phyloP scores from a whole-genome alignment of 2,113 vertebrate genomes.

The Rana temporaria region DNA sequence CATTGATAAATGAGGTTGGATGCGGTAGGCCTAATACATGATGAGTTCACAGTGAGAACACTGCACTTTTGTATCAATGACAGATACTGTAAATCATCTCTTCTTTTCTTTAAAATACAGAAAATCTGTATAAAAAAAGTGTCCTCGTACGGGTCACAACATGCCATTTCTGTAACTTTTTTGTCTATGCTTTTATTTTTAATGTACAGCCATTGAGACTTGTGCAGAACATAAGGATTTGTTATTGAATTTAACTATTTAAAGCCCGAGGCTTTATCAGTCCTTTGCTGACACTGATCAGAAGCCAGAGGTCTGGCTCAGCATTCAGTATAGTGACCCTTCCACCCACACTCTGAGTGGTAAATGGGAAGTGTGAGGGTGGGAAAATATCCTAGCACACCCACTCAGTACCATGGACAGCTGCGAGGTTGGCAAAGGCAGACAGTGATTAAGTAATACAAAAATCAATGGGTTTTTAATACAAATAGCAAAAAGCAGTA shows the following conservation, averaged over 20 bases:
- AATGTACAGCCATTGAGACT: too few species aligned
- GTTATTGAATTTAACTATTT: background rate
- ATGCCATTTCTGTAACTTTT: too few species aligned
- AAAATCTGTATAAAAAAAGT: too few species aligned
- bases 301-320: conserved; percentile 1
- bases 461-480: background rate
- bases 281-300: background rate
- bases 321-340: conserved; percentile 12
- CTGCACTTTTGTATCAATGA: too few species aligned
- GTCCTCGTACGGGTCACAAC: too few species aligned
- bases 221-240: background rate
- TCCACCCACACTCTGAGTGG: background rate
- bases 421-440: conserved; percentile 14
- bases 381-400: conserved; percentile 14
- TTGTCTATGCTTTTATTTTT: too few species aligned
- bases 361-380: conserved; percentile 12
- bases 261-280: background rate
- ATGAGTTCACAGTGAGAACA: too few species aligned
- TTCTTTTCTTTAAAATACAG: too few species aligned
- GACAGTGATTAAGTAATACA: conserved; percentile 19
- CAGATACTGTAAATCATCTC: too few species aligned
- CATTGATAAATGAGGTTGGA: too few species aligned
- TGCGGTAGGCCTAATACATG: too few species aligned
- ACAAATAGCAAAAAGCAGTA: background rate
- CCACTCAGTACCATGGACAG: conserved; percentile 42